A percentile compares a stretch with the other conserved stretches of the same genome.
These are phyloP conservation scores for Tylochromis polylepis DNA, from an alignment of 2,113 vertebrate species.

Conservation along the genomic window DNA sequence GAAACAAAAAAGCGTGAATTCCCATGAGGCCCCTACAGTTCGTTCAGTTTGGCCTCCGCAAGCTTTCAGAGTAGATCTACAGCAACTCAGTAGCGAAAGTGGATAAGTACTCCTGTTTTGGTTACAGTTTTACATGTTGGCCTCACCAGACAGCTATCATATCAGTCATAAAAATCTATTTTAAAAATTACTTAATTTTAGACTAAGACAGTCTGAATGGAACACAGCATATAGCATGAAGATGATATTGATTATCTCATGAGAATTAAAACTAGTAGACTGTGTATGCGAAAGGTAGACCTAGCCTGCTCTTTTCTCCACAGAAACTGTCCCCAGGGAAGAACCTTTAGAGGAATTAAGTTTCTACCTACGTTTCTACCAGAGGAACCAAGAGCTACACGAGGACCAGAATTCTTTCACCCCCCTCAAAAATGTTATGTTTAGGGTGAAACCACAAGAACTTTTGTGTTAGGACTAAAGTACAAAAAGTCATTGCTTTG, in stretches of 20 bases:
- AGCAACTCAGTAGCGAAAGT: not conserved
- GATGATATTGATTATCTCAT: not conserved
- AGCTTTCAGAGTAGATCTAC: not conserved
- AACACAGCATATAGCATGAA: not conserved
- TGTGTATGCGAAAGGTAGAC: not conserved
- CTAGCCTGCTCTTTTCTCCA: not conserved
- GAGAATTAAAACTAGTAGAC: not conserved
- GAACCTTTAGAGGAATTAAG: not conserved
- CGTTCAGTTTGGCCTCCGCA: not conserved
- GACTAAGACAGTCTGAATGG: not conserved
- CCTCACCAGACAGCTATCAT: not conserved
- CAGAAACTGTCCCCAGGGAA: not conserved
- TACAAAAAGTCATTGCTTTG: not conserved
- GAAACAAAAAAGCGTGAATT: not conserved
- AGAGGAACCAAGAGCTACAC: not conserved
- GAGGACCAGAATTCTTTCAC: not conserved
- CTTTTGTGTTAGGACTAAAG: not conserved
- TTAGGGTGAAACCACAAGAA: not conserved
- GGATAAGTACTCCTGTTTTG: not conserved
- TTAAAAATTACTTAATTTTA: not conserved
- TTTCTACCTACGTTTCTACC: not conserved
- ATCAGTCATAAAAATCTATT: not conserved
- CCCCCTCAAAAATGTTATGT: not conserved
- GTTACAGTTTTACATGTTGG: not conserved
- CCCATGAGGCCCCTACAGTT: not conserved